These are phyloP conservation scores for Bursaphelenchus okinawaensis DNA, from an alignment of 2,888 invertebrate genomes.

Conservation along the genomic window DNA sequence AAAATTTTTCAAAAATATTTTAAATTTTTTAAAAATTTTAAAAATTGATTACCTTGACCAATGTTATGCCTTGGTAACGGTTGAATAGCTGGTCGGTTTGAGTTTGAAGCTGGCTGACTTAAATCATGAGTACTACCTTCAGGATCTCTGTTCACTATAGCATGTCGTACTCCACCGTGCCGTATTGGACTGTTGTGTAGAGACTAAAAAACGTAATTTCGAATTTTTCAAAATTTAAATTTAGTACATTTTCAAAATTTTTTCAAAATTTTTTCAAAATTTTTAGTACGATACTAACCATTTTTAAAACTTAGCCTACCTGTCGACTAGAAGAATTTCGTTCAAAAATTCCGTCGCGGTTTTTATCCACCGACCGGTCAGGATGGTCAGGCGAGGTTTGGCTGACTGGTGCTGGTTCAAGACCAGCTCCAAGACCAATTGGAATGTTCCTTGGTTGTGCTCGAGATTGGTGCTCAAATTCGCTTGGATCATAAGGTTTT, in stretches of 20 bases:
- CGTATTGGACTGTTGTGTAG: conserved; percentile 3
- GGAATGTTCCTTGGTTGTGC: not conserved
- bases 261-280: not conserved
- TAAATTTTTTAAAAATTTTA: no score
- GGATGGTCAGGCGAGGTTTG: not conserved
- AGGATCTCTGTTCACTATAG: not conserved
- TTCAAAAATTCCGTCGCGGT: conserved; percentile 6
- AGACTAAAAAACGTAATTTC: not conserved
- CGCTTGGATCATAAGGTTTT: conserved; percentile 8
- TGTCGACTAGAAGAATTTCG: conserved; percentile 4
- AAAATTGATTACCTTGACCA: no score
- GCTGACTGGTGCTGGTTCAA: not conserved
- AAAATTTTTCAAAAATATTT: no score
- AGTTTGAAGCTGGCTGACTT: not conserved
- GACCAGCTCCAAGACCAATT: not conserved
- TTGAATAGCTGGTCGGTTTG: not conserved
- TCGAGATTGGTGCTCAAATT: not conserved
- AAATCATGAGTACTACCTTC: not conserved
- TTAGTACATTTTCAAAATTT: not conserved
- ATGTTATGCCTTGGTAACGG: not conserved
- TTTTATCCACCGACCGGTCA: conserved; percentile 12
- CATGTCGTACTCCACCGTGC: conserved; percentile 9
- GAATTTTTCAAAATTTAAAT: not conserved
- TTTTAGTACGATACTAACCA: not conserved
- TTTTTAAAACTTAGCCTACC: no score